Evolutionary conservation across 64 coral and sea anemone genomes (phyloP).

Genomic region (Acropora yongei): DNA sequence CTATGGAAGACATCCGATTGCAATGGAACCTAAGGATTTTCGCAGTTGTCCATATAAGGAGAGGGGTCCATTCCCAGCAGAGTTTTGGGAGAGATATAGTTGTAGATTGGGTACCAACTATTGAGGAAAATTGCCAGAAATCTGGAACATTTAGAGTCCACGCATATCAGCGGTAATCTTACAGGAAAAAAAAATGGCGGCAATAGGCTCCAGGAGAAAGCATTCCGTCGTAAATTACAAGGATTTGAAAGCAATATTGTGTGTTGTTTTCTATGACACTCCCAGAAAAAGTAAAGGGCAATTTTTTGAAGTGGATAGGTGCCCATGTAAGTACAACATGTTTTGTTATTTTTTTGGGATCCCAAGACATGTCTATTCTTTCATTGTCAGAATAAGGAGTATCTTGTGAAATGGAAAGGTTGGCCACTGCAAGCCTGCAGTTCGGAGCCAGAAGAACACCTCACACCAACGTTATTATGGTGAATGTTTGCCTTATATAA

Average conservation of each 20-base stretch:
- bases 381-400: slow-evolving; percentile 40
- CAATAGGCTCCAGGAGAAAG: not conserved
- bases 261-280: slow-evolving; percentile 1
- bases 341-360: slow-evolving; percentile 29
- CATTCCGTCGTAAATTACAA: no score
- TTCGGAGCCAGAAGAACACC: slow-evolving; percentile 30
- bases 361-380: slow-evolving; percentile 9
- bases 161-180: slow-evolving; percentile 2
- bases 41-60: not conserved
- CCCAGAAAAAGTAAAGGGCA: slow-evolving; percentile 49
- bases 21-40: not conserved
- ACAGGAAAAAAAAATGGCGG: slow-evolving; percentile 34
- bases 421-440: slow-evolving; percentile 35
- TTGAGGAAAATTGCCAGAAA: slow-evolving; percentile 30
- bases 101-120: no score
- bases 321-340: not conserved
- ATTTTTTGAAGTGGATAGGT: slow-evolving; percentile 26
- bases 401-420: slow-evolving; percentile 48
- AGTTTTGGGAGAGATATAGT: no score
- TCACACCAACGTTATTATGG: slow-evolving; percentile 27
- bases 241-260: no score
- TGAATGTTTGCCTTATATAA: slow-evolving; percentile 21
- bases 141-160: slow-evolving; percentile 16
- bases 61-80: no score
- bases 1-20: no score